Percentiles rank a stretch among this genome's conserved stretches.
Conservation (phyloP, 2,888 invertebrate species). For the Labia minor region DNA sequence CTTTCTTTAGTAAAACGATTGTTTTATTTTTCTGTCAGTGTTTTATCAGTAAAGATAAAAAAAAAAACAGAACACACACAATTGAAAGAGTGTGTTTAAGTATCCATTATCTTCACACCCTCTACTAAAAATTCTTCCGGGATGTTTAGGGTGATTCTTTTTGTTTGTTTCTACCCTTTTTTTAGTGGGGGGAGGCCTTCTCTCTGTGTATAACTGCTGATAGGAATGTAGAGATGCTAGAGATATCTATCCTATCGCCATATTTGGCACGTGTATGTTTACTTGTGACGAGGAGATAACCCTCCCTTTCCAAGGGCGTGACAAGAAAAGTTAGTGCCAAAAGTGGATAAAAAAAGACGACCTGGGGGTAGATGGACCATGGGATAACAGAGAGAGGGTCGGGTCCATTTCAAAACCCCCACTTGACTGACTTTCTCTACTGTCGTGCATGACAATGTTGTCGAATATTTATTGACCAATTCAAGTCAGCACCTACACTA, state of each 20-base stretch:
- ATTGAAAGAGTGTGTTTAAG: too few relatives aligned
- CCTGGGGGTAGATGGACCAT: not conserved
- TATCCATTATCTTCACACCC: too few relatives aligned
- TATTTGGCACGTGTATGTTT: slow-evolving; percentile 3
- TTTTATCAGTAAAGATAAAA: too few relatives aligned
- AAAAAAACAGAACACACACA: too few relatives aligned
- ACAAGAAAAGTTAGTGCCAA: slow-evolving; percentile 13
- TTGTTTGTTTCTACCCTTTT: not conserved
- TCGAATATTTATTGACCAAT: too few relatives aligned
- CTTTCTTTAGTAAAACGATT: too few relatives aligned
- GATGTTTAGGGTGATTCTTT: not conserved
- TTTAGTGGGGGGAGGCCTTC: not conserved
- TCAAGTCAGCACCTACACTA: too few relatives aligned
- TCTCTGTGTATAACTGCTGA: not conserved
- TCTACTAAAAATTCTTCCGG: not conserved
- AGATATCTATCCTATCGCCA: not conserved
- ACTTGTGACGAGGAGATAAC: not conserved
- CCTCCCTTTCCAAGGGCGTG: not conserved
- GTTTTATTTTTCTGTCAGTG: too few relatives aligned
- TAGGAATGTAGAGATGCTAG: not conserved
- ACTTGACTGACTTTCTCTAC: too few relatives aligned
- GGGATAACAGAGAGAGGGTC: not conserved
- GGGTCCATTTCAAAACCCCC: too few relatives aligned
- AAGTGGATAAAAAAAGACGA: not conserved
- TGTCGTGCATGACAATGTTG: too few relatives aligned